Evolutionary conservation across 2,113 vertebrate species (phyloP).

Genomic region (Glareola pratincola): DNA sequence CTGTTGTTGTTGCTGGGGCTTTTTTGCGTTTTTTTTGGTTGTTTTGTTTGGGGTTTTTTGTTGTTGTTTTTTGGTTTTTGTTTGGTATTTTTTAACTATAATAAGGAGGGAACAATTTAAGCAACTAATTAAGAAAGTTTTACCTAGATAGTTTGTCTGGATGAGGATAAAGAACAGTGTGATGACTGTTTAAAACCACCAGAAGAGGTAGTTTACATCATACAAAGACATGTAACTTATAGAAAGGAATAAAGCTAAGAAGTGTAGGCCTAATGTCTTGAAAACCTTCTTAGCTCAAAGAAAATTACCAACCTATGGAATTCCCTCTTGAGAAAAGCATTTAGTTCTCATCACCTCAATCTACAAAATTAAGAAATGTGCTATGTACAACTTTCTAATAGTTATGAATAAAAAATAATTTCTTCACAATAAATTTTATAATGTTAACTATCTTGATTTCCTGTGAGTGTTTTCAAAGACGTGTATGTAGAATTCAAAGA

Average conservation of each 20-base stretch:
- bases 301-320: neutral
- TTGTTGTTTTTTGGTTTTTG: too few relatives aligned
- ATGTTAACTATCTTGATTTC: neutral
- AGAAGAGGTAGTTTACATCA: neutral
- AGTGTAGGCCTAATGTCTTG: neutral
- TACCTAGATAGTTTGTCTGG: neutral
- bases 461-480: neutral
- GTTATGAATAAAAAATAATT: neutral
- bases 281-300: neutral
- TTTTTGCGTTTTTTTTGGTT: neutral
- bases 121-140: neutral
- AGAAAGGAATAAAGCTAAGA: neutral
- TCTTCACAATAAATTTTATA: neutral
- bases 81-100: neutral
- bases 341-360: neutral
- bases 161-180: neutral
- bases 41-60: neutral
- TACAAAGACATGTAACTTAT: rapidly evolving
- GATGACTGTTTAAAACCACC: neutral
- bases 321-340: neutral
- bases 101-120: neutral
- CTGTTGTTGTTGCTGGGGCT: neutral
- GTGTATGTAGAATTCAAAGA: neutral
- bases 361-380: neutral
- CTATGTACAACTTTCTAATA: neutral